Evolutionary conservation across 2,113 vertebrate species (phyloP).

Genomic region (Petrocephalus microphthalmus): DNA sequence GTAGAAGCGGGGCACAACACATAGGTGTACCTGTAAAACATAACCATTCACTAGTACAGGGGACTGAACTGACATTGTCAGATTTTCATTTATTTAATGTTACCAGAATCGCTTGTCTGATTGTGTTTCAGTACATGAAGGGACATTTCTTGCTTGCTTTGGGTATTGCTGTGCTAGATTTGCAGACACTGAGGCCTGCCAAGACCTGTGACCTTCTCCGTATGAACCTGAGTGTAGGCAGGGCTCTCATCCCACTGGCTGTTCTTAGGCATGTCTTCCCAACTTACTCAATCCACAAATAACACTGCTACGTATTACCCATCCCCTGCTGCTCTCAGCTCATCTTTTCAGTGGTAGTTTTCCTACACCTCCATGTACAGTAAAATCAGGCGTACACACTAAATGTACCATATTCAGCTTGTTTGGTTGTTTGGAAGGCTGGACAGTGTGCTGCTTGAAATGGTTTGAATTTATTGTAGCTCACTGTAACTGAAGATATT

Average conservation of each 20-base stretch:
- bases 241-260: neutral
- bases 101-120: neutral
- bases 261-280: neutral
- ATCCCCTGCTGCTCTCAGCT: neutral
- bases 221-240: neutral
- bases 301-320: neutral
- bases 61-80: neutral
- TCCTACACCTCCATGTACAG: neutral
- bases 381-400: neutral
- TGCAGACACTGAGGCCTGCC: neutral
- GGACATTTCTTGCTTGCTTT: neutral
- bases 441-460: neutral
- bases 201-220: neutral
- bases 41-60: neutral
- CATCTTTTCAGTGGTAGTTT: neutral
- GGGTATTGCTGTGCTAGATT: neutral
- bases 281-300: neutral
- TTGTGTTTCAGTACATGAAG: neutral
- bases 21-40: neutral
- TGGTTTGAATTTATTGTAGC: neutral
- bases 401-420: neutral
- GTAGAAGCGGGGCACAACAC: neutral
- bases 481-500: neutral
- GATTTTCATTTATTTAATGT: neutral
- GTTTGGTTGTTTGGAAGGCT: neutral